phyloP scores from a whole-genome alignment of 2,113 vertebrate species.

The Coreoperca whiteheadi region DNA sequence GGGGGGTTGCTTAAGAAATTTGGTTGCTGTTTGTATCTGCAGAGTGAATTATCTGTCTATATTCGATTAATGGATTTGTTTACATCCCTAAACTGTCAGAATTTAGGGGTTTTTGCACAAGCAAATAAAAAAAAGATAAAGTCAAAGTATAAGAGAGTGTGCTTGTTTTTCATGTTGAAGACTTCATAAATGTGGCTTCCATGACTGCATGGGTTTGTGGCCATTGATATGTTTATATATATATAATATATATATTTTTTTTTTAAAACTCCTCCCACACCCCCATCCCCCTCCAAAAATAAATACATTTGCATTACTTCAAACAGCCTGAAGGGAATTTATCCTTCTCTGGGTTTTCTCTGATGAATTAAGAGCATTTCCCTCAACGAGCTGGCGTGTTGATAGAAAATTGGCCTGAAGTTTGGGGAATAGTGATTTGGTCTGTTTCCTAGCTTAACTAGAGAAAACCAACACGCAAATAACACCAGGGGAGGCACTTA shows the following conservation, averaged over 20 bases:
- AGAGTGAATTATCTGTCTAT: neutral
- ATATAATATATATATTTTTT: neutral
- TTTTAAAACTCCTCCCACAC: slow-evolving; percentile 11
- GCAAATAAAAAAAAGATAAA: neutral
- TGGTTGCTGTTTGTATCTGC: neutral
- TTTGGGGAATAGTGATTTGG: slow-evolving; percentile 83
- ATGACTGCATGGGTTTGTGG: neutral
- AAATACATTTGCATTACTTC: slow-evolving; percentile 77
- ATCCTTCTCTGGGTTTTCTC: slow-evolving; percentile 64
- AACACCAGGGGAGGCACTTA: slow-evolving; percentile 82
- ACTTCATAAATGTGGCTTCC: neutral
- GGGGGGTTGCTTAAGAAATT: no score
- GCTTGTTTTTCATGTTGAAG: neutral
- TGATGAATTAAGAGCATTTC: slow-evolving; percentile 77
- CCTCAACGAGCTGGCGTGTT: slow-evolving; percentile 58
- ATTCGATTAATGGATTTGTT: neutral
- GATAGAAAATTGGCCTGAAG: slow-evolving; percentile 80
- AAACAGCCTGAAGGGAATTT: slow-evolving; percentile 71
- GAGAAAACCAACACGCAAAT: slow-evolving; percentile 82
- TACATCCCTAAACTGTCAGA: neutral
- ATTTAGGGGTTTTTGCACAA: neutral
- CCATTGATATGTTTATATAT: neutral
- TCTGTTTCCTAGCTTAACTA: slow-evolving; percentile 81
- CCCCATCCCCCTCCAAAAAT: slow-evolving; percentile 50
- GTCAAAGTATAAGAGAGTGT: neutral